Evolutionary conservation across 2,113 vertebrate genomes (phyloP), one percentile per base, ranked within the genome.

Genomic region (Pedetes capensis): DNA sequence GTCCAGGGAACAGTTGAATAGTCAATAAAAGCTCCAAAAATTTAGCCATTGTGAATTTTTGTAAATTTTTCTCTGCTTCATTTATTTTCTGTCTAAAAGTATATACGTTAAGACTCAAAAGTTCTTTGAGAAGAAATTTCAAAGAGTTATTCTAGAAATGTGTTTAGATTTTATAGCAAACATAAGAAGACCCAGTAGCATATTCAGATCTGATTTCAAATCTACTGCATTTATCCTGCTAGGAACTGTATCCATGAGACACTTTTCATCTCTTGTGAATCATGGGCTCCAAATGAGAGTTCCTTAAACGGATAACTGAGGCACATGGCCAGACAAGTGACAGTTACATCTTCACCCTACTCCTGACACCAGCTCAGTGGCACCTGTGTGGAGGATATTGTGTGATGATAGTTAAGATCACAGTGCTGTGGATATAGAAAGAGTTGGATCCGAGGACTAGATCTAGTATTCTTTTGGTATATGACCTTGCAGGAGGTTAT

Each of bases 1-100:
- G 53, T 89, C 66, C 78, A 59, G 39, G 22, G 64, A 71, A 5
- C 17, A 84, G 51, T 66, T 34, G 53, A 76, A 76, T 47, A 51
- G 37, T 57, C 37, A 75, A 64, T 49, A 39, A 79, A 93, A 85
- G 72, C 51, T 93, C 29, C 44, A 53, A 44, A 96, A 87, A 80
- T 37, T 63, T 18, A 84, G 23, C 3, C n/a, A 16, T 49, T 75
- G 57, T 78, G 51, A 69, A 57, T 74, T 87, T 84, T 39, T 92
- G 16, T 81, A 71, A 92, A 84, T 32, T 53, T 78, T 61, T 72
- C 42, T 66, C 13, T 47, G 25, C 34, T 23, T 95, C 18, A 69
- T 83, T 96, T 94, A 81, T 95, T 93, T 95, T 96, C n/a, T 87
- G 1, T 88, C 39, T 84, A 27, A 64, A 91, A 86, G 59, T 74